A percentile compares a stretch with the other conserved stretches of the same genome.
phyloP scores from a whole-genome alignment of 1,140 invertebrate genomes.

The Uloborus diversus region DNA sequence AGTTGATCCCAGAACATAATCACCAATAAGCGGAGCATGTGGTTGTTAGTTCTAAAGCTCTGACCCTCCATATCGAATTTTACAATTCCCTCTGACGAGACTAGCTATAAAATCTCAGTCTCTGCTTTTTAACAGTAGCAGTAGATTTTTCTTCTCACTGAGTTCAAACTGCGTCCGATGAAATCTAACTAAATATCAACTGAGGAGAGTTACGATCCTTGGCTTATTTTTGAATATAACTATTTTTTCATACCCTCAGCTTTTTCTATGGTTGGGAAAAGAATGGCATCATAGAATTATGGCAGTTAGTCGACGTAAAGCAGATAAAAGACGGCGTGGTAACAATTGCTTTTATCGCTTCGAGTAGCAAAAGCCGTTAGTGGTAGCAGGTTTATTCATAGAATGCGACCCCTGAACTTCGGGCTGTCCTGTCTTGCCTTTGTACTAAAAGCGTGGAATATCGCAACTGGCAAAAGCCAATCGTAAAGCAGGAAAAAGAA shows the following conservation, averaged over 20 bases:
- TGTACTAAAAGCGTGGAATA: slow-evolving; percentile 45
- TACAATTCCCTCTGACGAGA: slow-evolving; percentile 50
- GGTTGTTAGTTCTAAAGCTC: slow-evolving; percentile 12
- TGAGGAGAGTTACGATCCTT: slow-evolving; percentile 32
- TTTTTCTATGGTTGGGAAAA: slow-evolving; percentile 44
- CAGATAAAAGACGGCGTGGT: slow-evolving; percentile 30
- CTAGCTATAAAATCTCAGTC: slow-evolving; percentile 40
- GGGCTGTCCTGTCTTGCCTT: slow-evolving; percentile 4
- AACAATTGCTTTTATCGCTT: slow-evolving; percentile 53
- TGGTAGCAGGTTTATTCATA: slow-evolving; percentile 49
- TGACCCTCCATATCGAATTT: slow-evolving; percentile 49
- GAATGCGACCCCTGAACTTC: slow-evolving; percentile 4
- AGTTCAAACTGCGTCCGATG: slow-evolving; percentile 28
- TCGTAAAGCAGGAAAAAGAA: slow-evolving; percentile 34
- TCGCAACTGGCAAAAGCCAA: slow-evolving; percentile 20
- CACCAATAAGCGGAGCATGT: slow-evolving; percentile 1
- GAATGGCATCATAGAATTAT: slow-evolving; percentile 40
- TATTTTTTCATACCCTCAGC: slow-evolving; percentile 21
- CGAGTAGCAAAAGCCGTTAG: slow-evolving; percentile 50
- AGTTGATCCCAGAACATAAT: slow-evolving; percentile 34
- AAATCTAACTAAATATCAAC: slow-evolving; percentile 52
- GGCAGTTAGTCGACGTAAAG: slow-evolving; percentile 45
- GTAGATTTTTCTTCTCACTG: slow-evolving; percentile 34
- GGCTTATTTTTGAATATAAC: slow-evolving; percentile 41
- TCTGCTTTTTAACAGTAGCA: slow-evolving; percentile 8